Base-by-base conservation (phyloP, 1,140 invertebrate genomes). In the Drosophila dunni region DNA sequence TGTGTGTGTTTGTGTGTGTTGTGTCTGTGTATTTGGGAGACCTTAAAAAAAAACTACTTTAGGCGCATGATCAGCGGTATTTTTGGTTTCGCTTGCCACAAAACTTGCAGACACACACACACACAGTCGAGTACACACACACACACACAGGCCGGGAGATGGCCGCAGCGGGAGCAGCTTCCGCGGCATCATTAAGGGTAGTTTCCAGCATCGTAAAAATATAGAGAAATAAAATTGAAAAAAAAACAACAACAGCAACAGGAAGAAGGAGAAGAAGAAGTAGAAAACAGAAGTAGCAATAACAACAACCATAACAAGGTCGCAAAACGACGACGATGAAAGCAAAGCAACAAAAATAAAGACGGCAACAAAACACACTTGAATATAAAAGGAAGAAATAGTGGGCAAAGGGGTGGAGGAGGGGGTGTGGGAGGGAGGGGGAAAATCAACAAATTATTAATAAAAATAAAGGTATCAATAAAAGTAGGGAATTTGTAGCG, bases 161-260 rank as follows among this genome's bases (percentile, higher is more conserved):
- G 42, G 63, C 44, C 33, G 62, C 70, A 82, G 80, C 62, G 73
- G 58, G 79, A 83, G 65, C 68, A 77, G 81, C 69, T 68, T 69
- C 64, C 70, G 70, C 70, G 65, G 79, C 84, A 89, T 88, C 83
- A 88, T 88, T 88, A 88, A 89, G 83, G 83, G 83, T 88, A 88
- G 83, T 88, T 88, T 88, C 69, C 58, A 88, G 77, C 80, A 78
- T 88, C 84, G 83, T 83, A 88, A 88, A 89, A 88, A 86, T 82
- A 88, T 88, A 88, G 83, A 88, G 83, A 88, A 88, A 86, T 88
- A 79, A 82, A 86, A 88, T 82, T 88, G 67, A 82, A 86, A 86
- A 86, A 82, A 78, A 74, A 58, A 36, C 46, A 79, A 11, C 17
- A 66, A 48, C 46, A 69, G 51, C 50, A 78, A 75, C 58, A n/a